Percentiles rank a stretch among this genome's conserved stretches.
Evolutionary conservation across 2,888 invertebrate species (phyloP).

Genomic region (Timandra comae): DNA sequence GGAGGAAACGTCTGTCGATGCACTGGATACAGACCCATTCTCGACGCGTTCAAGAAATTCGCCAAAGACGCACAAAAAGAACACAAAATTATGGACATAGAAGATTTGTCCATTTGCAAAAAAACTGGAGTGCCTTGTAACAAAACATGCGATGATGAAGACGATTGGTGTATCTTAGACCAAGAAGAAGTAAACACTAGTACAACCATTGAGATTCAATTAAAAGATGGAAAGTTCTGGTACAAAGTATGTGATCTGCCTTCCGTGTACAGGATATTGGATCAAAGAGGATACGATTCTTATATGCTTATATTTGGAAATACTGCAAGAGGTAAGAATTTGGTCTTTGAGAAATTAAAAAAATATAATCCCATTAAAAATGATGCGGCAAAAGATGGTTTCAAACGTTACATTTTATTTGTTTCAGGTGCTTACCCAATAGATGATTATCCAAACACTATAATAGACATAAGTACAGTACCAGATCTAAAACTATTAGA

Average conservation of each 20-base stretch:
- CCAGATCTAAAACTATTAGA: constrained; percentile 42
- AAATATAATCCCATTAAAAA: too few species aligned
- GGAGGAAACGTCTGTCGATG: constrained; percentile 85
- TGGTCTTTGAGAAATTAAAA: too few species aligned
- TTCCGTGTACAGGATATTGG: constrained; percentile 72
- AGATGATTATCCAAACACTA: constrained; percentile 40
- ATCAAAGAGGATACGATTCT: constrained; percentile 45
- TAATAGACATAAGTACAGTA: constrained; percentile 55
- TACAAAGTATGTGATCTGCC: constrained; percentile 65
- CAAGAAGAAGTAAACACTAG: constrained; percentile 5
- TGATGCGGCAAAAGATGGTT: too few species aligned
- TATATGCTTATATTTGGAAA: constrained; percentile 83
- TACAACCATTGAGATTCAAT: constrained; percentile 38
- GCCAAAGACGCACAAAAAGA: constrained; percentile 55
- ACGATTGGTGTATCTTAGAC: constrained; percentile 21
- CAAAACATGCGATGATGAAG: constrained; percentile 15
- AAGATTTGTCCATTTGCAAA: constrained; percentile 33
- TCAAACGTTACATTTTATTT: too few species aligned
- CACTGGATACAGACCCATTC: constrained; percentile 81
- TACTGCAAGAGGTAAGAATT: constrained; percentile 82
- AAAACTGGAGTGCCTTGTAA: constrained; percentile 21
- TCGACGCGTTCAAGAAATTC: constrained; percentile 78
- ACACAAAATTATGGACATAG: constrained; percentile 33
- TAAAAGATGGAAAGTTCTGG: constrained; percentile 62
- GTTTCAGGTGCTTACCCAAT: constrained; percentile 58